phyloP scores from a whole-genome alignment of 2,888 invertebrate species.

The Diplazon laetatorius region DNA sequence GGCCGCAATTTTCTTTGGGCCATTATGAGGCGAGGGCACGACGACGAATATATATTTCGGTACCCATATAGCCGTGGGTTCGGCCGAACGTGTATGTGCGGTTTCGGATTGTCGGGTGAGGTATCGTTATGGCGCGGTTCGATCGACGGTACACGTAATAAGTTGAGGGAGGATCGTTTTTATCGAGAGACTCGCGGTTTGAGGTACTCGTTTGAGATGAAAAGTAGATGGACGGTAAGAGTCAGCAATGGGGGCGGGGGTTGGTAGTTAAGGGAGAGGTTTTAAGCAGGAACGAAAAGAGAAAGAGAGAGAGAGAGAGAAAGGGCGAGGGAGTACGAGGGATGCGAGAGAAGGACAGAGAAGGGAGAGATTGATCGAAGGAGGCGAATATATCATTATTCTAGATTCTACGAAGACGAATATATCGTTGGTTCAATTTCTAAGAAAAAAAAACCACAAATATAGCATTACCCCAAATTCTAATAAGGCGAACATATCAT shows the following conservation, averaged over 20 bases:
- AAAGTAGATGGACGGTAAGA: not conserved
- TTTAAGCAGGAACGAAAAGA: conserved; percentile 23
- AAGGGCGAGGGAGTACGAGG: not conserved
- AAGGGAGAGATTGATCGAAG: conserved; percentile 39
- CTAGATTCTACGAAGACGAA: too few relatives aligned
- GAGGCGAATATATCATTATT: too few relatives aligned
- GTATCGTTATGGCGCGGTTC: conserved; percentile 34
- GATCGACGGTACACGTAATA: conserved; percentile 50
- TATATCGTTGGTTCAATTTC: too few relatives aligned
- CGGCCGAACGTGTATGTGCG: not conserved
- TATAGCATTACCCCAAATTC: too few relatives aligned
- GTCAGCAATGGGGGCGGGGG: too few relatives aligned
- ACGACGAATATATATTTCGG: conserved; percentile 47
- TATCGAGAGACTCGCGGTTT: conserved; percentile 36
- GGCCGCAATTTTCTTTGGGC: not conserved
- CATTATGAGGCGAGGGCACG: conserved; percentile 9
- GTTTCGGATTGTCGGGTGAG: conserved; percentile 19
- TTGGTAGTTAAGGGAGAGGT: not conserved
- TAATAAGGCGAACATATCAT: too few relatives aligned
- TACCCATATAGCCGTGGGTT: conserved; percentile 8
- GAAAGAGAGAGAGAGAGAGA: conserved; percentile 31
- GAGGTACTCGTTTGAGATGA: conserved; percentile 3
- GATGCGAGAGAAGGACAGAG: conserved; percentile 42
- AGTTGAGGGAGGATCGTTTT: conserved; percentile 38
- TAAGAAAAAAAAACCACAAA: too few relatives aligned